Evolutionary conservation across 2,888 invertebrate species (phyloP), one percentile per base, ranked within the genome.

Genomic region (Macrosiphum euphorbiae): DNA sequence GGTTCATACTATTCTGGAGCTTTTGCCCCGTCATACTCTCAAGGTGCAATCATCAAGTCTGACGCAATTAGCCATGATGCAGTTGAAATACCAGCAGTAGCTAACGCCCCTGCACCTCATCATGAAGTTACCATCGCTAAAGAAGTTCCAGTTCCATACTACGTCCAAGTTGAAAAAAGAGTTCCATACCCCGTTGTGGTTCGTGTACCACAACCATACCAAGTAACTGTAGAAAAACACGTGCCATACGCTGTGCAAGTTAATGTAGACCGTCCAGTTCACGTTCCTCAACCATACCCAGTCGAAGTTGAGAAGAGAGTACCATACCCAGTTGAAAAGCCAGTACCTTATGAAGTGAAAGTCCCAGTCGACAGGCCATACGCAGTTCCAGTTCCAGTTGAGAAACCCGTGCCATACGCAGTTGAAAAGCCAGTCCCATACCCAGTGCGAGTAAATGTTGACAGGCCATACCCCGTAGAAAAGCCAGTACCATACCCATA

Each of bases 401-500:
- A 97, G 94, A 96, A 96, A 95, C 97, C 96, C 28, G 61, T 61
- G 4, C 61, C 61, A 61, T 61, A 61, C 61, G 28, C 61, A n/a
- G 95, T 95, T 7, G 95, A 95, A 91, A 95, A 95, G 89, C 97
- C 98, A 47, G 95, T 95, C 13, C 98, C 97, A 85, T 97, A 97
- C 55, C 97, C 97, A 26, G 97, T 97, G 58, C 95, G 95, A 92
- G 95, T 95, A 58, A 97, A 97, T 50, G 97, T 97, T 0, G 97
- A 97, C 78, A 96, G 97, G 84, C 97, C 97, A 0, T 97, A 97
- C 95, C 97, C 97, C 35, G 97, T 98, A 52, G 97, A 98, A 67
- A 97, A 97, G 95, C 98, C 98, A 95, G 97, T 98, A 95, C 97
- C 98, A 11, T 97, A 97, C 95, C 98, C 98, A 97, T 97, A 97